phyloP scores from a whole-genome alignment of 2,797 vertebrate genomes.

The Gallinago nigripennis region DNA sequence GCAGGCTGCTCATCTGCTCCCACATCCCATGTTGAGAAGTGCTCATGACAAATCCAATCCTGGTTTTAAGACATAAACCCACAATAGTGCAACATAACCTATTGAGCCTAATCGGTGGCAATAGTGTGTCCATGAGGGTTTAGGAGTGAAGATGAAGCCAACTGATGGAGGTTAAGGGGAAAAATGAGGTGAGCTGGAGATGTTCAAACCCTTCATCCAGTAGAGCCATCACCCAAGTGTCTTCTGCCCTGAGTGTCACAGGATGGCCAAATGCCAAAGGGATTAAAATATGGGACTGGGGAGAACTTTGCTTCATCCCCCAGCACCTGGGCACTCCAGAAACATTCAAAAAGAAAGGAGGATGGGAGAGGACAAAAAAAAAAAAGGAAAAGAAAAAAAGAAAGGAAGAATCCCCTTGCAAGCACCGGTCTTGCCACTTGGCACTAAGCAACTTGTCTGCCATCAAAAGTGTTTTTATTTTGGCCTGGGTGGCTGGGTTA shows the following conservation, averaged over 20 bases:
- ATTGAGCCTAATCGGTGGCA: accelerated
- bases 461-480: constrained; percentile 64
- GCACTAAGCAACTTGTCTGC: neutral
- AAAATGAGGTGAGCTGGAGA: neutral
- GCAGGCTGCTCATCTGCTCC: neutral
- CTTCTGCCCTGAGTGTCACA: neutral
- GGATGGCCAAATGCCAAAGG: neutral
- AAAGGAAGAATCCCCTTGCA: neutral
- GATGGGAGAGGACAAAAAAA: neutral
- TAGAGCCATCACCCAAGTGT: accelerated
- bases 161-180: neutral
- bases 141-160: neutral
- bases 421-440: neutral
- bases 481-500: constrained; percentile 47
- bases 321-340: neutral
- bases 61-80: accelerated
- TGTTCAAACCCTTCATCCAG: neutral
- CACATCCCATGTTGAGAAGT: neutral
- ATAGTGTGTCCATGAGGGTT: neutral
- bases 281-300: neutral
- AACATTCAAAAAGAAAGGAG: neutral
- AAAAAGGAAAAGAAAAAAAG: neutral
- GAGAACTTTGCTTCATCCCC: neutral
- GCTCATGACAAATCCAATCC: neutral
- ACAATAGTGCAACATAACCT: accelerated